Evolutionary conservation across 23 tunicate species (phyloP).

Genomic region (Oikopleura vanhoeffeni): DNA sequence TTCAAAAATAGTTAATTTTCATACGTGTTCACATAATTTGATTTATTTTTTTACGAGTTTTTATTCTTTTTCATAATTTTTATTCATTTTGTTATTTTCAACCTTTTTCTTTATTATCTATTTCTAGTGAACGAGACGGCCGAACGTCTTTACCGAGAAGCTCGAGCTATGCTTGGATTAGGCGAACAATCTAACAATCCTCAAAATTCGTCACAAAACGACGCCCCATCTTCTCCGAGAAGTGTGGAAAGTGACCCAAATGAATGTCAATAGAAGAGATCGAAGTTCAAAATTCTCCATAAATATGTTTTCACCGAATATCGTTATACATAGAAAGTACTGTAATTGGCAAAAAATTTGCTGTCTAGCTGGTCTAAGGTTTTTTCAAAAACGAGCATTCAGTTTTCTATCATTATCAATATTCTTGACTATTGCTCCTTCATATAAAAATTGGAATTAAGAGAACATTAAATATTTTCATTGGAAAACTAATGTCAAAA

Average conservation of each 20-base stretch:
- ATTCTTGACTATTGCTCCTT: no score
- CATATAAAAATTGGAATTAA: no score
- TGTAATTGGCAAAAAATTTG: no score
- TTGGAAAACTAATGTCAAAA: no score
- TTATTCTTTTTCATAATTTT: no score
- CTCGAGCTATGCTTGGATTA: background rate
- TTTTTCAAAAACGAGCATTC: no score
- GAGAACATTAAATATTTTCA: no score
- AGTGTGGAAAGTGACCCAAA: background rate
- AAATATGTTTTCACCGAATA: background rate
- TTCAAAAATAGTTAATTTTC: no score
- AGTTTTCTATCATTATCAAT: no score
- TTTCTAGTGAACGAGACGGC: background rate
- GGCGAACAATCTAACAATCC: background rate
- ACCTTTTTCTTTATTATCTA: background rate
- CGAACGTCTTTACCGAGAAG: constrained; percentile 10
- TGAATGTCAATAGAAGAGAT: background rate
- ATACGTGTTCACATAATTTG: no score
- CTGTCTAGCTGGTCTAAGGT: no score
- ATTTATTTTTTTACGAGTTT: no score
- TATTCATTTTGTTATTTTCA: background rate
- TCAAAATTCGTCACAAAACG: background rate
- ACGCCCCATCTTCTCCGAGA: background rate
- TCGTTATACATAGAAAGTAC: background rate
- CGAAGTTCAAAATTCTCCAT: background rate